These are phyloP conservation scores for Ciconia maguari DNA, from an alignment of 2,113 vertebrate species.

Conservation along the genomic window DNA sequence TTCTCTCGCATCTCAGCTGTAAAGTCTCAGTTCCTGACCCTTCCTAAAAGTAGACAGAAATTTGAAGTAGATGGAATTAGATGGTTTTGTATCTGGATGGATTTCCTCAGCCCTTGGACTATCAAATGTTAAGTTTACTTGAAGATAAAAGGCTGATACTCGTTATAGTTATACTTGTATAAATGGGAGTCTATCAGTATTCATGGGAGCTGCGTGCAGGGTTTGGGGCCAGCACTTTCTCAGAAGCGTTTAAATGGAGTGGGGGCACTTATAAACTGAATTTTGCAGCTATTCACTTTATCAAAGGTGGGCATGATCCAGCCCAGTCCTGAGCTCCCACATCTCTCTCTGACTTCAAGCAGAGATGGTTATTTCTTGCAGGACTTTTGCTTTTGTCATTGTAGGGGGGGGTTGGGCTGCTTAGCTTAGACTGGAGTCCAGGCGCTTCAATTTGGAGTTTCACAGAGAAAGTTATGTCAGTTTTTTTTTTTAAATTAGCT, in stretches of 20 bases:
- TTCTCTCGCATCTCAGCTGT: neutral
- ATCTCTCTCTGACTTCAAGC: neutral
- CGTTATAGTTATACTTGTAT: neutral
- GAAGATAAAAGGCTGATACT: neutral
- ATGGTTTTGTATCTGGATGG: neutral
- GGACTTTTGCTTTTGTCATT: neutral
- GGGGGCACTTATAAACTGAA: neutral
- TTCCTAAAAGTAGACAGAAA: neutral
- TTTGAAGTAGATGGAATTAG: neutral
- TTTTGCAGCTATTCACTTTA: neutral
- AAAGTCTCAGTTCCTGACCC: neutral
- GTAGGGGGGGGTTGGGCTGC: accelerated
- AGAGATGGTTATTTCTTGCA: neutral
- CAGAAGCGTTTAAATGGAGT: neutral
- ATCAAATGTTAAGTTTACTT: neutral
- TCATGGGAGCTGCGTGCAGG: neutral
- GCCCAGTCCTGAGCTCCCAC: neutral
- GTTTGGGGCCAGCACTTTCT: neutral
- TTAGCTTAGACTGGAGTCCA: neutral
- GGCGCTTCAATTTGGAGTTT: neutral
- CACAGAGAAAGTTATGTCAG: neutral
- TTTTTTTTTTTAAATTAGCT: slow-evolving; percentile 14
- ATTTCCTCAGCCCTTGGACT: neutral
- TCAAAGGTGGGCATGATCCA: neutral
- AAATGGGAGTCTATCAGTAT: neutral